Evolutionary conservation across 2,888 invertebrate genomes (phyloP), one percentile per base, ranked within the genome.

Genomic region (Philonicus albiceps): DNA sequence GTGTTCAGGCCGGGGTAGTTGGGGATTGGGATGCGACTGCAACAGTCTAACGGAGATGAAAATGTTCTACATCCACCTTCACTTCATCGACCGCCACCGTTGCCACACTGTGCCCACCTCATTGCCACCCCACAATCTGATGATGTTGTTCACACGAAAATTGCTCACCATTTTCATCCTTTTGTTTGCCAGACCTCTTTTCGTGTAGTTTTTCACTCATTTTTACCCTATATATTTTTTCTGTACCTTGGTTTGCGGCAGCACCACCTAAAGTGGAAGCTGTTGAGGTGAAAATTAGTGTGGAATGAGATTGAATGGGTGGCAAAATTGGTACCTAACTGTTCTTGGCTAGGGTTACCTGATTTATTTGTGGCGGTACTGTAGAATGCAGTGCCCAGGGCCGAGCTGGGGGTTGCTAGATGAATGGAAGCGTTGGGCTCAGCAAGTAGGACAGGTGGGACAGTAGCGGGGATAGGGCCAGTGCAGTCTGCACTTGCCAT

Each of bases 251-350:
- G 73, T 74, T 37, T 74, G 34, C 37, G n/a, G 74, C 7, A 74
- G 37, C 74, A 34, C 34, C 80, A 80, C 49, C 49, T 80, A 53
- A 49, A 80, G 80, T 80, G 80, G 80, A 80, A 53, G 80, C 49
- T 49, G 49, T 80, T 80, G 80, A 80, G 53, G 80, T 80, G 80
- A 53, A 80, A 80, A 80, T 80, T 80, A 80, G 43, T 80, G 80
- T 80, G 43, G 80, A 27, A 49, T 11, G 80, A 53, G 80, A 80
- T 80, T 80, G 27, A 8, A 80, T 80, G 80, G 80, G 80, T 80
- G 80, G 80, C 30, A 6, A 80, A 80, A 80, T 49, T 80, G 64
- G 64, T 80, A 27, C 19, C 31, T 80, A 53, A 49, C 22, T 80
- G 80, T 7, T 80, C 37, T 34, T 11, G 80, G 49, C 30, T 49